phyloP scores from a whole-genome alignment of 2,888 invertebrate genomes.

The Hybos culiciformis region DNA sequence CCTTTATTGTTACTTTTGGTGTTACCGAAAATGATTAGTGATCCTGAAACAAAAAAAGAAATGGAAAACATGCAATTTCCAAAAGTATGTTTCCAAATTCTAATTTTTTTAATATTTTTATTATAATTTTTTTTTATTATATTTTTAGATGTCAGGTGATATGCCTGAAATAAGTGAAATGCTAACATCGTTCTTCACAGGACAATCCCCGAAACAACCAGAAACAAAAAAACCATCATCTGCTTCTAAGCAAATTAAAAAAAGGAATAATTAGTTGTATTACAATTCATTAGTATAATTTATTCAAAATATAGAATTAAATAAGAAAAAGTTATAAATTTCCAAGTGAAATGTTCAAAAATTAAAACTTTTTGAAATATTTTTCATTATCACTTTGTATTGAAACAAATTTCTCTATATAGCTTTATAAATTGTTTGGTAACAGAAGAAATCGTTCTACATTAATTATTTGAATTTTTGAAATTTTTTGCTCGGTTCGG shows the following conservation, averaged over 20 bases:
- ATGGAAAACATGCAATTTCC: constrained; percentile 69
- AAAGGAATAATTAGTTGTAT: constrained; percentile 30
- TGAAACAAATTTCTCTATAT: too few species aligned
- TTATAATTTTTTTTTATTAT: neutral
- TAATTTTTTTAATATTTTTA: neutral
- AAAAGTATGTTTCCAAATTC: constrained; percentile 20
- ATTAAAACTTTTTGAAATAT: too few species aligned
- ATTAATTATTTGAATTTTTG: neutral
- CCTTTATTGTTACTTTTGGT: constrained; percentile 83
- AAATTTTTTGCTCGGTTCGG: neutral
- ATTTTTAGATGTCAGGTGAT: constrained; percentile 61
- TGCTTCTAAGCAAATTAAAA: constrained; percentile 29
- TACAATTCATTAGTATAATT: too few species aligned
- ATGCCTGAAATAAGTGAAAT: constrained; percentile 95
- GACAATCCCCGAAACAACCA: constrained; percentile 39
- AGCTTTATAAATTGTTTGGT: neutral
- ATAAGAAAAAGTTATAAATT: neutral
- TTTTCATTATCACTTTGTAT: too few species aligned
- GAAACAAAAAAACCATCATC: constrained; percentile 29
- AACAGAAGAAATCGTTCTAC: neutral
- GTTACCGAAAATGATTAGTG: constrained; percentile 92
- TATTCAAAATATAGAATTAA: constrained; percentile 1
- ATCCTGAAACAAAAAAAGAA: constrained; percentile 93
- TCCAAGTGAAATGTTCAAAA: too few species aligned
- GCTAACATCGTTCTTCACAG: constrained; percentile 74